Evolutionary conservation across 2,797 vertebrate species (phyloP).

Genomic region (Trematomus bernacchii): DNA sequence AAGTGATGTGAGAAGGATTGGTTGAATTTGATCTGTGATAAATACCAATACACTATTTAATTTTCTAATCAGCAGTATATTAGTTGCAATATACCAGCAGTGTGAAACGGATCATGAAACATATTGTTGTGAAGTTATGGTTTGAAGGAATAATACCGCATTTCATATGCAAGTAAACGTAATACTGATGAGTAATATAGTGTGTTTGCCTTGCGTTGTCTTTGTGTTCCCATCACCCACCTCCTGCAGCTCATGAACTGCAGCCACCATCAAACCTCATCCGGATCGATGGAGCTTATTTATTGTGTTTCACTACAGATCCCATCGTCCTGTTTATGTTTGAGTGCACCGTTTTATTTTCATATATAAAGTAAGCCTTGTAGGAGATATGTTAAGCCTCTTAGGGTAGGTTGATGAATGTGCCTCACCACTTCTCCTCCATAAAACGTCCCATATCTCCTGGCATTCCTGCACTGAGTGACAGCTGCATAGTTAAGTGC

Average conservation of each 20-base stretch:
- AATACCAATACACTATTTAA: no score
- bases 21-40: no score
- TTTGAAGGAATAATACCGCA: no score
- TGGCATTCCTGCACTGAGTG: constrained; percentile 32
- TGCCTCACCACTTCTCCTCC: constrained; percentile 1
- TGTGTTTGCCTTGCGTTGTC: constrained; percentile 10
- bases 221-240: constrained; percentile 24
- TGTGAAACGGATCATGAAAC: no score
- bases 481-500: constrained; percentile 58
- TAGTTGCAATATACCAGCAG: no score
- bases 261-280: constrained; percentile 36
- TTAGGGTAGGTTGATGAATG: constrained; percentile 36
- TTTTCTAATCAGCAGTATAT: no score
- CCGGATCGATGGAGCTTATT: constrained; percentile 61
- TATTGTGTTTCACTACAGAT: constrained; percentile 53
- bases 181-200: no score
- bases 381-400: constrained; percentile 51
- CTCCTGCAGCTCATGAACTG: constrained; percentile 41
- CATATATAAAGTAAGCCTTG: constrained; percentile 49
- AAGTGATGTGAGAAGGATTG: no score
- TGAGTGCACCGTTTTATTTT: constrained; percentile 36
- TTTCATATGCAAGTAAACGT: no score
- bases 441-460: constrained; percentile 9
- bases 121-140: no score
- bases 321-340: constrained; percentile 24